Percentiles rank a stretch among this genome's conserved stretches.
Evolutionary conservation across 2,888 invertebrate species (phyloP).

Genomic region (Tolmerus cingulatus): DNA sequence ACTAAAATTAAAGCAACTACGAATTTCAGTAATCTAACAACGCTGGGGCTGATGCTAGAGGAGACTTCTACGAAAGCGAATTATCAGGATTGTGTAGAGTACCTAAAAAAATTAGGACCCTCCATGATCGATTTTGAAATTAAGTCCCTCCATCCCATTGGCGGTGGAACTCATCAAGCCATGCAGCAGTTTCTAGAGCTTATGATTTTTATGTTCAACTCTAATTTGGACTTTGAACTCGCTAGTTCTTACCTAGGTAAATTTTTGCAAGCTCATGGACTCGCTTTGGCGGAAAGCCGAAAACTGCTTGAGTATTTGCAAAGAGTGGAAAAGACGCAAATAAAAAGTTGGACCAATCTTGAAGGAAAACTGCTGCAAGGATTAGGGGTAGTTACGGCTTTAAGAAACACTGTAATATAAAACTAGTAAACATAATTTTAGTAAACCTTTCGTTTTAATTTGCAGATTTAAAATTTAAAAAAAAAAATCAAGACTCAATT

Average conservation of each 20-base stretch:
- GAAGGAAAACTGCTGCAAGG: conserved; percentile 77
- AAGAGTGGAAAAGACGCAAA: conserved; percentile 69
- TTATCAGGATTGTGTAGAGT: conserved; percentile 68
- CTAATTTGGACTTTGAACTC: conserved; percentile 86
- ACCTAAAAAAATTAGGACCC: conserved; percentile 71
- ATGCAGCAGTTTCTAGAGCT: conserved; percentile 82
- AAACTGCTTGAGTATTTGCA: conserved; percentile 67
- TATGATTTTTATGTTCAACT: conserved; percentile 74
- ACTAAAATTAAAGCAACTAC: conserved; percentile 69
- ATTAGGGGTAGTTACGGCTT: conserved; percentile 77
- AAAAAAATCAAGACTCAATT: not conserved
- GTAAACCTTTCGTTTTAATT: not conserved
- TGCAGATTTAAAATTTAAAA: not conserved
- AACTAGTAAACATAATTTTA: conserved; percentile 42
- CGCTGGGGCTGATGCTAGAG: conserved; percentile 73
- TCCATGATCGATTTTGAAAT: conserved; percentile 89
- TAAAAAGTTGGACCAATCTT: conserved; percentile 71
- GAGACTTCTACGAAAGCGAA: conserved; percentile 61
- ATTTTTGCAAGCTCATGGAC: conserved; percentile 83
- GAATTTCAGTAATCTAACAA: conserved; percentile 72
- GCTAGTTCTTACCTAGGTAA: conserved; percentile 88
- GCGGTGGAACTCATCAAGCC: conserved; percentile 74
- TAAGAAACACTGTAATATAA: conserved; percentile 68
- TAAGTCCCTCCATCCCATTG: conserved; percentile 77
- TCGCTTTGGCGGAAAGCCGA: conserved; percentile 67